These are phyloP conservation scores for Podarcis muralis DNA, from an alignment of 2,113 vertebrate species.

Conservation along the genomic window DNA sequence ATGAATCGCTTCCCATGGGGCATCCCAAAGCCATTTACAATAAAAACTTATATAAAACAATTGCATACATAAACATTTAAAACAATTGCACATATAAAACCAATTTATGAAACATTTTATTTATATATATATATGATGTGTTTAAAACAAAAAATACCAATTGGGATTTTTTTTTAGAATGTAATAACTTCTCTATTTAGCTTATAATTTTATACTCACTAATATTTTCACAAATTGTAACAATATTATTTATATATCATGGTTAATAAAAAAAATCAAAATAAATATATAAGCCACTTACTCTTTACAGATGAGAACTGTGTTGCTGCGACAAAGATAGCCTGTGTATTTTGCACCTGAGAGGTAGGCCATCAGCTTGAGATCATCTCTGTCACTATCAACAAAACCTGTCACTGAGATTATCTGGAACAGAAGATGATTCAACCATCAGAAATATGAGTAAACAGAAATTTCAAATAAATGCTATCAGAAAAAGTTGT, in stretches of 20 bases:
- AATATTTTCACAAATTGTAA: not conserved
- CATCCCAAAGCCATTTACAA: too few species aligned
- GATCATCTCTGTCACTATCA: slow-evolving; percentile 92
- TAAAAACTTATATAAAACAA: too few species aligned
- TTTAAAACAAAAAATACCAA: too few species aligned
- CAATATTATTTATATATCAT: not conserved
- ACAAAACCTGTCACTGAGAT: slow-evolving; percentile 96
- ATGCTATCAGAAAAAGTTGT: not conserved
- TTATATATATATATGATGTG: too few species aligned
- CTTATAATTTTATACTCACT: not conserved
- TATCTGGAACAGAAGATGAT: slow-evolving; percentile 78
- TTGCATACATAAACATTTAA: too few species aligned
- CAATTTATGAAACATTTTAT: too few species aligned
- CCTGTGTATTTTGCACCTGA: slow-evolving; percentile 94
- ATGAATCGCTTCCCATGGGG: too few species aligned
- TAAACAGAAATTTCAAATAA: too few species aligned
- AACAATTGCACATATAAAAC: too few species aligned
- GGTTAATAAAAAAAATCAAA: not conserved
- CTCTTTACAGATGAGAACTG: slow-evolving; percentile 97
- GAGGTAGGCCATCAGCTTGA: slow-evolving; percentile 95
- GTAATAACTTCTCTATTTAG: accelerated
- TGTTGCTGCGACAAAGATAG: slow-evolving; percentile 95
- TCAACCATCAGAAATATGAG: not conserved
- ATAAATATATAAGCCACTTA: slow-evolving; percentile 66
- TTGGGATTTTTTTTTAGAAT: not conserved